Conservation (phyloP, 2,113 vertebrate genomes). For the Apodemus speciosus region DNA sequence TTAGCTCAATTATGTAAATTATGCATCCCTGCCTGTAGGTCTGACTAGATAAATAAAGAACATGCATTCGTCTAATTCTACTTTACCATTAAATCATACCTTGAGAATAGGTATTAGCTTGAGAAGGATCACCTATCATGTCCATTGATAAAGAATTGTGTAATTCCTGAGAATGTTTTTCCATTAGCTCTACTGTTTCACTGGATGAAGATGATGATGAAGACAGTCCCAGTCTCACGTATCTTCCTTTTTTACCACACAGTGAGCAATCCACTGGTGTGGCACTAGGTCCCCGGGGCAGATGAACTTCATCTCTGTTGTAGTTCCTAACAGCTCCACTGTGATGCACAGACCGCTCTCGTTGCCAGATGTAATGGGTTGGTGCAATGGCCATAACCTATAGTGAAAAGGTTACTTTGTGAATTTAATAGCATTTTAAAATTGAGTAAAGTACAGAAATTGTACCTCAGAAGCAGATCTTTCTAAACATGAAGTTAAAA, state of each 20-base stretch:
- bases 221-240: slow-evolving; percentile 82
- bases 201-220: slow-evolving; percentile 84
- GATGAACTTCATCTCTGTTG: slow-evolving; percentile 51
- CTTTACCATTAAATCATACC: slow-evolving; percentile 78
- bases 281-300: slow-evolving; percentile 89
- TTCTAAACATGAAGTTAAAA: slow-evolving; percentile 14
- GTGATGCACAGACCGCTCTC: slow-evolving; percentile 91
- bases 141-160: slow-evolving; percentile 63
- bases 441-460: slow-evolving; percentile 41
- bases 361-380: slow-evolving; percentile 93
- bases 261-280: slow-evolving; percentile 88
- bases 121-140: slow-evolving; percentile 69
- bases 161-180: slow-evolving; percentile 68
- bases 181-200: slow-evolving; percentile 72
- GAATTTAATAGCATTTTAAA: slow-evolving; percentile 47
- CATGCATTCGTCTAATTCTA: slow-evolving; percentile 34
- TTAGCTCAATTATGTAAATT: slow-evolving; percentile 35
- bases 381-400: slow-evolving; percentile 97
- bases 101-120: slow-evolving; percentile 70
- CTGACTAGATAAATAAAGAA: slow-evolving; percentile 51
- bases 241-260: slow-evolving; percentile 87
- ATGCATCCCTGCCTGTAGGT: not conserved
- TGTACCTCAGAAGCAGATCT: slow-evolving; percentile 44
- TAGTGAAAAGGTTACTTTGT: slow-evolving; percentile 62
- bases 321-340: slow-evolving; percentile 92